phyloP scores from a whole-genome alignment of 2,888 invertebrate species.

The Bimastos eiseni region DNA sequence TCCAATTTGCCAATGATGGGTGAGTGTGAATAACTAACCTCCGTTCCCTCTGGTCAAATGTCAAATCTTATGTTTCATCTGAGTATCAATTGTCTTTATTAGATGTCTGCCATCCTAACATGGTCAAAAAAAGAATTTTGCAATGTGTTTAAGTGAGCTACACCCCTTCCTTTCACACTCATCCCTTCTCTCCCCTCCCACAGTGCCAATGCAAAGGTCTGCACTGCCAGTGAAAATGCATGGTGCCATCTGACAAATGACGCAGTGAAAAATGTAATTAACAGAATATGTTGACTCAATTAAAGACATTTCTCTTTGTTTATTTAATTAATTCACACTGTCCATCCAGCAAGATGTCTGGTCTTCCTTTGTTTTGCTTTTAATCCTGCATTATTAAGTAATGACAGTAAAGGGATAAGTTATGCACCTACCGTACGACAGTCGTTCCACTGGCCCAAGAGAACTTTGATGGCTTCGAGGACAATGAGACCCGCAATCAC shows the following conservation, averaged over 20 bases:
- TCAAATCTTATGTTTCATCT: neutral
- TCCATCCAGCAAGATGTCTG: neutral
- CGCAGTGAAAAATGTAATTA: too few relatives aligned
- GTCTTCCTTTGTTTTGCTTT: neutral
- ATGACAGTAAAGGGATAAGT: neutral
- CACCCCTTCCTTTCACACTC: too few relatives aligned
- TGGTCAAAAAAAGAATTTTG: too few relatives aligned
- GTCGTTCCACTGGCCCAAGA: conserved; percentile 64
- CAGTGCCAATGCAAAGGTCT: too few relatives aligned
- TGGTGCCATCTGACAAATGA: too few relatives aligned
- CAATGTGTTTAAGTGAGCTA: too few relatives aligned
- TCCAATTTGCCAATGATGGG: neutral
- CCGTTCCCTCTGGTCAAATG: neutral
- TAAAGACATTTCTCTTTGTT: too few relatives aligned
- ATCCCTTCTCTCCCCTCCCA: too few relatives aligned
- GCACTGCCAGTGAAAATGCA: too few relatives aligned
- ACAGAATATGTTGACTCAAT: too few relatives aligned
- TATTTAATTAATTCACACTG: too few relatives aligned
- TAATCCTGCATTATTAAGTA: neutral
- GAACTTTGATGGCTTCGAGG: conserved; percentile 78
- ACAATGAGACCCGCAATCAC: conserved; percentile 95
- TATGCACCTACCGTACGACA: conserved; percentile 58
- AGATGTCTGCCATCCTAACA: too few relatives aligned
- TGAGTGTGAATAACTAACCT: neutral
- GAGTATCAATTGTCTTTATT: neutral